Percentiles rank a stretch among this genome's conserved stretches.
phyloP scores from a whole-genome alignment of 2,113 vertebrate genomes.

The Daboia siamensis region DNA sequence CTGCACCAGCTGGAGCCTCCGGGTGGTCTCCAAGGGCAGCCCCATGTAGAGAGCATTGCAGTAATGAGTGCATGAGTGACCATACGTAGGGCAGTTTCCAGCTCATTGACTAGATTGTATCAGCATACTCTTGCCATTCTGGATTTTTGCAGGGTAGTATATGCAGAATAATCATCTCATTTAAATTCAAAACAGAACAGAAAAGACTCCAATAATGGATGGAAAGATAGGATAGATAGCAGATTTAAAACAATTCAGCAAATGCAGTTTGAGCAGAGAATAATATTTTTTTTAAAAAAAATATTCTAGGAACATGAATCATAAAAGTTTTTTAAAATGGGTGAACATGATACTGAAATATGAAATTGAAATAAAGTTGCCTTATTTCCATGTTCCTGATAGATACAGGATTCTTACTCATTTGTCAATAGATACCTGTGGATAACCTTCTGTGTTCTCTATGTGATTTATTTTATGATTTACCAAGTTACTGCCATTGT shows the following conservation, averaged over 20 bases:
- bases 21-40: no score
- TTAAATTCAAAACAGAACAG: not conserved
- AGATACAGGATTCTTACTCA: not conserved
- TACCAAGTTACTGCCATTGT: not conserved
- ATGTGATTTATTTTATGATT: not conserved
- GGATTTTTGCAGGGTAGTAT: not conserved
- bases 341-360: not conserved
- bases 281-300: not conserved
- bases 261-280: not conserved
- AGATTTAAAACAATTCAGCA: not conserved
- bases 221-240: not conserved
- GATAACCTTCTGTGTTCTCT: constrained; percentile 2
- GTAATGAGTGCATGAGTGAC: no score
- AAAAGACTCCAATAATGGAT: not conserved
- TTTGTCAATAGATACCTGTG: not conserved
- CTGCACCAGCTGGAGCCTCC: no score
- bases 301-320: not conserved
- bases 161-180: not conserved
- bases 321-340: not conserved
- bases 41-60: no score
- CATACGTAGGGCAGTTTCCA: no score
- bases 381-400: not conserved
- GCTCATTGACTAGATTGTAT: not conserved
- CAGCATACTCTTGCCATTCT: not conserved
- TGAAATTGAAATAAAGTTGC: not conserved